Evolutionary conservation across 2,888 invertebrate genomes (phyloP), one percentile per base, ranked within the genome.

Genomic region (Schrankia costaestrigalis): DNA sequence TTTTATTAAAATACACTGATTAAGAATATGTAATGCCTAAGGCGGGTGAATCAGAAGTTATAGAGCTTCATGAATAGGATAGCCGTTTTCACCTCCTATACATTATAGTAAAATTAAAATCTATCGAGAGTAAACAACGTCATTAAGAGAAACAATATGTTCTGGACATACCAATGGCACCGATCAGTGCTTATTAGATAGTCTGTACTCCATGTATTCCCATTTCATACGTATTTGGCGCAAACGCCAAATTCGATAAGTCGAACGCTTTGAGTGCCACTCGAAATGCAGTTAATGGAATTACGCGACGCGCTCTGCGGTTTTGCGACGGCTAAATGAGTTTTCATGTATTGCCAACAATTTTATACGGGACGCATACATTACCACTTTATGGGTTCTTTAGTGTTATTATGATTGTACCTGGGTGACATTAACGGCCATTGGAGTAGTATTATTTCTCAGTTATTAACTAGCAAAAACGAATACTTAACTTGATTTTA

Each of bases 191-290:
- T 53, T 59, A 53, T 55, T 59, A 56, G 41, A 48, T 40, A 24
- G 35, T 37, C 49, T 28, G 42, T 38, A 39, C 42, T 46, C 42
- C 49, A 54, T 54, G 48, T 56, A 58, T 54, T 54, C 41, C 43
- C 44, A 47, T 55, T 60, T 52, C 44, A 51, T 53, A 35, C 45
- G 47, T 63, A 66, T 71, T 73, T 69, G 65, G 61, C 58, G 56
- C 63, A 60, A 68, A 66, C 55, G 60, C 69, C 65, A 65, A 71
- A 71, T 66, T 66, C 67, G 56, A 68, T 72, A 72, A 70, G 67
- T 64, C 65, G 56, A 51, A 45, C 56, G 63, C 63, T 69, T 64
- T 63, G 64, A 71, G 62, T 61, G 56, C 56, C 53, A 53, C 50
- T 59, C 54, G 55, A 63, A 63, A 64, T 68, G 62, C 65, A 66